Percentiles rank a stretch among this genome's conserved stretches.
These are phyloP conservation scores for Choloepus hoffmanni DNA, from an alignment of 2,113 vertebrate genomes.

Conservation along the genomic window DNA sequence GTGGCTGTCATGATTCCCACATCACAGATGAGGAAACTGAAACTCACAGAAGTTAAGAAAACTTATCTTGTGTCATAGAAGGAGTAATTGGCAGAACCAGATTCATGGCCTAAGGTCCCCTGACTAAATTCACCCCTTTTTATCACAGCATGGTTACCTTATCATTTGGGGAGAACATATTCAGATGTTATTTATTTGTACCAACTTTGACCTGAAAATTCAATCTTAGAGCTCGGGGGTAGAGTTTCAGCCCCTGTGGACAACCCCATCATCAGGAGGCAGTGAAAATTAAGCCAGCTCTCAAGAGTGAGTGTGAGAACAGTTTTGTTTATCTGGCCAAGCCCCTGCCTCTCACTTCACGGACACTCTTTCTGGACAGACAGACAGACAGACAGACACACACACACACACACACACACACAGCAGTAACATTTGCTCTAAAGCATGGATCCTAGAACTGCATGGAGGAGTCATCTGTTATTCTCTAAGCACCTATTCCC, in stretches of 20 bases:
- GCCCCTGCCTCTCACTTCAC: background rate
- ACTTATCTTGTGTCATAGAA: background rate
- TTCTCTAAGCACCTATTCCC: background rate
- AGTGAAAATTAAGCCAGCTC: background rate
- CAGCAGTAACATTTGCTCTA: background rate
- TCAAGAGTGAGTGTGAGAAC: background rate
- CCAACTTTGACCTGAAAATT: background rate
- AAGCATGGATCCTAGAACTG: background rate
- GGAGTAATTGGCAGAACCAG: background rate
- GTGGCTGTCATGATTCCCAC: background rate
- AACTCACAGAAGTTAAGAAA: background rate
- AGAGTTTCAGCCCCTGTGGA: background rate
- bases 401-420: background rate
- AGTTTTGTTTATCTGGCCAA: background rate
- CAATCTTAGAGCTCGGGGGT: background rate
- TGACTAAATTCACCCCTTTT: background rate
- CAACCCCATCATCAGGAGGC: background rate
- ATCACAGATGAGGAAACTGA: slow-evolving; percentile 6
- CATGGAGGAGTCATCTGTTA: background rate
- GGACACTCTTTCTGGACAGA: background rate
- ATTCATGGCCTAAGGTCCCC: background rate
- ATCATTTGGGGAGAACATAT: background rate
- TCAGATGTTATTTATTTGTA: background rate
- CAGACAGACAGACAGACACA: too few species aligned
- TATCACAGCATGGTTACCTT: background rate